Base-by-base conservation (phyloP, 2,888 invertebrate species). In the Slavum lentiscoides region DNA sequence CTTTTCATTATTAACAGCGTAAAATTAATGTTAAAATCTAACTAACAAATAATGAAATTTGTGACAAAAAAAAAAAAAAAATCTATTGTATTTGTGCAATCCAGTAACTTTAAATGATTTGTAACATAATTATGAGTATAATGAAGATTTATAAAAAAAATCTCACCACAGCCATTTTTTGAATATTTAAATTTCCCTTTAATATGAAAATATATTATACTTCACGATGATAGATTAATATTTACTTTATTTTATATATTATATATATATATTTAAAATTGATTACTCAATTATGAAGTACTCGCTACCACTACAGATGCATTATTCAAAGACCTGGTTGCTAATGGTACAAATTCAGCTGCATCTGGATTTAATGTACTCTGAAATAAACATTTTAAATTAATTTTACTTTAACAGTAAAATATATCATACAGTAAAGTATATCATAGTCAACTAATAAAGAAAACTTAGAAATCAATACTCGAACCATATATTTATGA, bases 311-410 rank as follows among this genome's bases (percentile, higher is more conserved):
- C 80, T 9, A 72, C 70, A n/a, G 80, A 72, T 30, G 80, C 37
- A 72, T 80, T 80, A 72, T 64, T 76, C 64, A 73, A 37, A 67
- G 82, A 67, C 15, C 81, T 64, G 39, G 77, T 80, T 43, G 81
- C 62, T 82, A 82, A 30, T 61, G 95, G 95, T 81, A 95, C 91
- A 85, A 95, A 95, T 87, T 95, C 94, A 0, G 93, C 93, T 0
- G 95, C 95, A 84, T 94, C 89, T 0, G 94, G 94, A 88, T 95
- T 95, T 82, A 95, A 88, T 62, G 92, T 92, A 75, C 93, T 93
- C 86, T 93, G 89, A 4, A 84, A 83, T 55, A 72, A 7, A 73
- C 19, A 67, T 53, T 53, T 58, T 43, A 17, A 81, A 73, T 30
- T 55, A 2, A 55, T 43, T n/a, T 55, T 55, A 19, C 43, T 67